Evolutionary conservation across 2,113 vertebrate species (phyloP).

Genomic region (Dromas ardeola): DNA sequence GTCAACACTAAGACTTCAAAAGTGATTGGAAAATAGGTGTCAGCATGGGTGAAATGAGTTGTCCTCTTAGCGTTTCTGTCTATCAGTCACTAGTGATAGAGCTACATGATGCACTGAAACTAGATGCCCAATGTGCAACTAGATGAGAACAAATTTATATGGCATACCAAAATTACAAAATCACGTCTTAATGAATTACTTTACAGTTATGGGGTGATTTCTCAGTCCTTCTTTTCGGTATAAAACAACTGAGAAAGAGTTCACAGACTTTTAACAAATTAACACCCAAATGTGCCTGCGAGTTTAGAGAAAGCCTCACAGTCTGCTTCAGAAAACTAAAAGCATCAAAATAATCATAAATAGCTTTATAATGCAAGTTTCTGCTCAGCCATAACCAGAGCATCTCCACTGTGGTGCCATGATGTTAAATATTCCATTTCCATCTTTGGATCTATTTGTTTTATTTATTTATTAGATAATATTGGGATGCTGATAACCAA

Average conservation of each 20-base stretch:
- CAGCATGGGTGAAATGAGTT: background rate
- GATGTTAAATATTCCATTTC: conserved; percentile 1
- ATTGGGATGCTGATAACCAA: background rate
- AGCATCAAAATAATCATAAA: background rate
- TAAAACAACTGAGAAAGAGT: background rate
- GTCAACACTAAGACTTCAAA: background rate
- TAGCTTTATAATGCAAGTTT: background rate
- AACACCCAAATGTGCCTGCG: background rate
- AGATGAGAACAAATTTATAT: background rate
- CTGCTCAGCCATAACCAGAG: background rate
- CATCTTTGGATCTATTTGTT: background rate
- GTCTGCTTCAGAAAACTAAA: background rate
- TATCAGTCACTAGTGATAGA: background rate
- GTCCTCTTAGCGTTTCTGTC: background rate
- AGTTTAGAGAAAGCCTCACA: background rate
- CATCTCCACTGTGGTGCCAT: background rate
- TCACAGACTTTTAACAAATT: background rate
- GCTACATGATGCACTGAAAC: background rate
- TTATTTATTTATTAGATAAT: conserved; percentile 13
- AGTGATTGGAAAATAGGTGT: background rate
- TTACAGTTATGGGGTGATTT: background rate
- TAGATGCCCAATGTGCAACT: background rate
- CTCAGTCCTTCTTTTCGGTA: background rate
- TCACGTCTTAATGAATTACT: background rate
- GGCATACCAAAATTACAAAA: background rate